Evolutionary conservation across 2,888 invertebrate genomes (phyloP).

Genomic region (Drosophila yooni): DNA sequence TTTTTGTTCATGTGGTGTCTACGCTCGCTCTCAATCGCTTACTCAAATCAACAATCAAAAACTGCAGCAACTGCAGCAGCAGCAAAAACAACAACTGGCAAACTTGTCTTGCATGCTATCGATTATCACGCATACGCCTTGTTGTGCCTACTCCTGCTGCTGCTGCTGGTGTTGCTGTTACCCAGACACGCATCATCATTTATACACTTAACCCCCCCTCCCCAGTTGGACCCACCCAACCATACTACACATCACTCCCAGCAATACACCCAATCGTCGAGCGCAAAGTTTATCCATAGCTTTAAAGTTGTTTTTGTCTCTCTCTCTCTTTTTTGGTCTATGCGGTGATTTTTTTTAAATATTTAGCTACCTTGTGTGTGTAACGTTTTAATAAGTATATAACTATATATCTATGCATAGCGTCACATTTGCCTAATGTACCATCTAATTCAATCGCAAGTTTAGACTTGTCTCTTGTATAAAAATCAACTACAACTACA

Average conservation of each 20-base stretch:
- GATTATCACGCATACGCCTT: slow-evolving; percentile 55
- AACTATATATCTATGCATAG: slow-evolving; percentile 52
- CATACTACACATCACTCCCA: neutral
- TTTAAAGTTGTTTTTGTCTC: slow-evolving; percentile 66
- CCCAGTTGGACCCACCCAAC: neutral
- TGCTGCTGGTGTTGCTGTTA: slow-evolving; percentile 3
- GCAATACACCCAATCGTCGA: slow-evolving; percentile 24
- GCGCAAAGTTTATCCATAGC: slow-evolving; percentile 71
- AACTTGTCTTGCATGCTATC: slow-evolving; percentile 47
- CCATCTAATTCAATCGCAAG: slow-evolving; percentile 55
- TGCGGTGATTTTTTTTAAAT: slow-evolving; percentile 63
- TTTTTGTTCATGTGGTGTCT: slow-evolving; percentile 67
- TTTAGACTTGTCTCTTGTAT: slow-evolving; percentile 65
- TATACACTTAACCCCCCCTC: slow-evolving; percentile 21
- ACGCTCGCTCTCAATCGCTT: slow-evolving; percentile 60
- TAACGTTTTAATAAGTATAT: slow-evolving; percentile 68
- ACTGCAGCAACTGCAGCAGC: slow-evolving; percentile 8
- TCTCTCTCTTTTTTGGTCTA: slow-evolving; percentile 51
- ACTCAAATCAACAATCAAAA: slow-evolving; percentile 17
- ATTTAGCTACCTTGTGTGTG: slow-evolving; percentile 77
- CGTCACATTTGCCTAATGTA: slow-evolving; percentile 60
- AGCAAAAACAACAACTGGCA: slow-evolving; percentile 27
- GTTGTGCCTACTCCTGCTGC: slow-evolving; percentile 29
- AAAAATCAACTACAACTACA: slow-evolving; percentile 36
- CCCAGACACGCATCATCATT: slow-evolving; percentile 37